Evolutionary conservation across 2,797 vertebrate species (phyloP), one percentile per base, ranked within the genome.

Genomic region (Lacerta bilineata): DNA sequence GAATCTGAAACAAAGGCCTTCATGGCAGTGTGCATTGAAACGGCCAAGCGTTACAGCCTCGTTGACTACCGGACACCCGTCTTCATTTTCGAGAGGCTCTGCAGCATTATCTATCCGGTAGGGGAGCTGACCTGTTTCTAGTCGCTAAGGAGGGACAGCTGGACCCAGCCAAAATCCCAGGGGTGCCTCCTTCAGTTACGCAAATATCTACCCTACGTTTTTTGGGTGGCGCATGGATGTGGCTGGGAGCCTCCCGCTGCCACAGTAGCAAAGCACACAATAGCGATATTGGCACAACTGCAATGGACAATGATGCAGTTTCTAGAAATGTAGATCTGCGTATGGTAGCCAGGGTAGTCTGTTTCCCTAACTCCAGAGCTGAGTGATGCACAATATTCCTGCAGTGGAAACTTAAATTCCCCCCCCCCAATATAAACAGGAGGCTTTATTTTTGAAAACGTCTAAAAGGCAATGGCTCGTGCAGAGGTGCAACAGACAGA

Each of bases 11-110:
- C 99, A 43, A 99, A 99, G 95, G 99, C 99, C 0, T 99, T 99
- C 95, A 99, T 99, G 99, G 99, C 99, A 0, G 99, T 99, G 87
- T 99, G 99, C 96, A 99, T 99, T 1, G 99, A 99, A 96, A 99
- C 99, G 1, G 98, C 99, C n/a, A 99, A 99, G 92, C 98, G 99
- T 8, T 99, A 99, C 97, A 98, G 97, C 92, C 97, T 99, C 29
- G 99, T 99, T 18, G 99, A 99, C 96, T 99, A 99, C 96, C 97
- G 99, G 88, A 99, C 99, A 0, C 99, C 99, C 0, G 99, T 99
- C 39, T 99, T 99, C 96, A 99, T 99, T 94, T 99, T 99, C 27
- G 99, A 99, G 96, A 97, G 99, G 55, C 98, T 99, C 8, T 99
- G 99, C 97, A 99, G 99, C 96, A 99, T 99, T 91, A 99, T 99